Evolutionary conservation across 2,888 invertebrate genomes (phyloP).

Genomic region (Drosophila barbarae): DNA sequence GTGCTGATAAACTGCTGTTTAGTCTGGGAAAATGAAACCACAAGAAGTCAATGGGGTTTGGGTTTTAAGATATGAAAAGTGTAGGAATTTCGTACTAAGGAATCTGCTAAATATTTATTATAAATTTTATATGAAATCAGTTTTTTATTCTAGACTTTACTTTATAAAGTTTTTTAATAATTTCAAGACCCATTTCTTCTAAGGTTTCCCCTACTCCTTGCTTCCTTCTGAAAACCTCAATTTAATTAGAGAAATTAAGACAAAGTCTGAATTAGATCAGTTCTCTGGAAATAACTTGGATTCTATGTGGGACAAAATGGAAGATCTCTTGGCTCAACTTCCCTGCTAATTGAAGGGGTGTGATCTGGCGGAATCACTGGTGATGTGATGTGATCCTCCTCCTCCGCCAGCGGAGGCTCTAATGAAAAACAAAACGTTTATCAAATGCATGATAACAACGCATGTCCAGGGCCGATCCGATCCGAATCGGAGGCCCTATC

Average conservation of each 20-base stretch:
- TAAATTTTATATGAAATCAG: not conserved
- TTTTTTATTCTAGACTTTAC: no score
- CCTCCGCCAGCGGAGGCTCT: slow-evolving; percentile 24
- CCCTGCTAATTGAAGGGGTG: slow-evolving; percentile 67
- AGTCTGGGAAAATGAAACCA: slow-evolving; percentile 48
- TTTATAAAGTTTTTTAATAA: no score
- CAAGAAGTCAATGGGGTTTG: not conserved
- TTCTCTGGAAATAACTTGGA: not conserved
- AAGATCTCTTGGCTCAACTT: not conserved
- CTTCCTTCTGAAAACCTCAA: not conserved
- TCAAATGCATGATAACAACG: slow-evolving; percentile 71
- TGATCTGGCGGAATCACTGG: slow-evolving; percentile 40
- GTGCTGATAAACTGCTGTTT: slow-evolving; percentile 2
- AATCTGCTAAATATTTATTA: not conserved
- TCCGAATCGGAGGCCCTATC: slow-evolving; percentile 13
- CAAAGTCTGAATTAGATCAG: slow-evolving; percentile 9
- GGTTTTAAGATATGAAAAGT: not conserved
- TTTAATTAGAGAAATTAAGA: not conserved
- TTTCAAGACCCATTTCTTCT: not conserved
- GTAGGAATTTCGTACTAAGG: not conserved
- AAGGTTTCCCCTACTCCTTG: not conserved
- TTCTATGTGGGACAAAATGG: slow-evolving; percentile 7
- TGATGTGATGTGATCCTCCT: slow-evolving; percentile 11
- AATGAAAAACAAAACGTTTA: slow-evolving; percentile 72
- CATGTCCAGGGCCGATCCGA: slow-evolving; percentile 30